phyloP scores from a whole-genome alignment of 2,888 invertebrate species.

The Netelia inedita region DNA sequence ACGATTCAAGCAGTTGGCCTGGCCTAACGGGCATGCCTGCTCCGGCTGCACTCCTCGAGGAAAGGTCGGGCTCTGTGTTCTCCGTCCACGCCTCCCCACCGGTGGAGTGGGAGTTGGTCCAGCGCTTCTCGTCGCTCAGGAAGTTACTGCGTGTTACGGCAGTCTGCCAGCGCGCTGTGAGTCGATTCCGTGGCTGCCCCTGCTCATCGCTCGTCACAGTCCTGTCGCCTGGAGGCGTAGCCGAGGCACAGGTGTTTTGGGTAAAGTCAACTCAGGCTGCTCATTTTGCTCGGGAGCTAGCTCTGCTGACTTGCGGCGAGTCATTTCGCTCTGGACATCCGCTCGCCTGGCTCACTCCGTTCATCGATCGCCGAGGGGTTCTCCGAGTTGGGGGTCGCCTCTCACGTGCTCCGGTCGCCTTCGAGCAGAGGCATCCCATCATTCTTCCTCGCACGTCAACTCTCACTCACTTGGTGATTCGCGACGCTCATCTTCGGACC shows the following conservation, averaged over 20 bases:
- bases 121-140: conserved; percentile 24
- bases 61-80: conserved; percentile 19
- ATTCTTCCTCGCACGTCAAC: no score
- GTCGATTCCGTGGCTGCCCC: neutral
- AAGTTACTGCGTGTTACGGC: conserved; percentile 45
- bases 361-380: no score
- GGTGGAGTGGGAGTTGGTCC: conserved; percentile 29
- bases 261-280: neutral
- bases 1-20: no score
- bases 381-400: no score
- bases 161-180: conserved; percentile 13
- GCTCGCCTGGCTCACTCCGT: no score
- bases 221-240: conserved; percentile 4
- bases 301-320: neutral
- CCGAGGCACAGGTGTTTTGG: neutral
- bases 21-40: neutral
- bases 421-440: no score
- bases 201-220: neutral
- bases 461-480: neutral
- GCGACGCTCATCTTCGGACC: neutral
- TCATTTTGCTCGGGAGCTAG: neutral
- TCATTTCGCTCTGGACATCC: no score
- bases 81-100: neutral
- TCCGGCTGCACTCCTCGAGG: neutral
- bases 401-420: no score